These are phyloP conservation scores for Zapus hudsonius DNA, from an alignment of 2,113 vertebrate species.

Conservation along the genomic window DNA sequence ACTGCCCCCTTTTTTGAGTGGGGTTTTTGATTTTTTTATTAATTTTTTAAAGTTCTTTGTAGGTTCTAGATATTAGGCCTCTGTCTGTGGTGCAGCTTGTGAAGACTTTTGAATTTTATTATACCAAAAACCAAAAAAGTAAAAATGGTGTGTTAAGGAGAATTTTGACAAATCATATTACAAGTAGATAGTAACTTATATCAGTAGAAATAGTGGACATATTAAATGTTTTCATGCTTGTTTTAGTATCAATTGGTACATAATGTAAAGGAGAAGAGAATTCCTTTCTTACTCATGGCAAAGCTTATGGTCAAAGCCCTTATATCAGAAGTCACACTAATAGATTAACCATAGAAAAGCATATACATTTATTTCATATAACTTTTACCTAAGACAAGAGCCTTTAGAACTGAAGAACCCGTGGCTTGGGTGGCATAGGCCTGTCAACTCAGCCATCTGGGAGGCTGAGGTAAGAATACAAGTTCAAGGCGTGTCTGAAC, in stretches of 20 bases:
- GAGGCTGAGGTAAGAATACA: neutral
- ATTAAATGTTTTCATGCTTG: neutral
- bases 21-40: too few species aligned
- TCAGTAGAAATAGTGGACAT: neutral
- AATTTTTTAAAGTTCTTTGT: too few species aligned
- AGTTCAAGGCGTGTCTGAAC: neutral
- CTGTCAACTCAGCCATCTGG: neutral
- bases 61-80: too few species aligned
- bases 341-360: neutral
- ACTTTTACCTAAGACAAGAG: neutral
- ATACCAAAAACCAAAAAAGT: slow-evolving; percentile 16
- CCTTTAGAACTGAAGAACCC: neutral
- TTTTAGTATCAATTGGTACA: neutral
- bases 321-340: neutral
- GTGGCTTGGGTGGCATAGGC: neutral
- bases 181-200: neutral
- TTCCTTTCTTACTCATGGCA: neutral
- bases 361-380: neutral
- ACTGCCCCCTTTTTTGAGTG: too few species aligned
- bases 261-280: neutral
- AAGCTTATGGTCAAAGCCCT: neutral
- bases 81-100: too few species aligned
- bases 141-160: neutral
- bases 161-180: neutral
- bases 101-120: slow-evolving; percentile 9